Conservation (phyloP, 2,113 vertebrate species). For the Bos indicus region DNA sequence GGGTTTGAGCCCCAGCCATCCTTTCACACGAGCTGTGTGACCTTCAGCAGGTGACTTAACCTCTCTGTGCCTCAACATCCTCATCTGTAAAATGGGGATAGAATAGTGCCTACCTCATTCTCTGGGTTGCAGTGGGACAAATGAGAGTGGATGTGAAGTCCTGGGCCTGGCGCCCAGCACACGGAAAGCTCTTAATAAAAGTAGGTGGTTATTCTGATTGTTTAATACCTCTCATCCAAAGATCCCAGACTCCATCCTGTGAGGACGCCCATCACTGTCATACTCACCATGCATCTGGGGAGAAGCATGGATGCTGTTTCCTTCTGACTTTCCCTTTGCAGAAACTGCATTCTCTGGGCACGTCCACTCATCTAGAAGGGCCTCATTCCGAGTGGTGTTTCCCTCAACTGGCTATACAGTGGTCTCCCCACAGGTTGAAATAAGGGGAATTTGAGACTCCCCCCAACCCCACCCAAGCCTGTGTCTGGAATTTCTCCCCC, state of each 20-base stretch:
- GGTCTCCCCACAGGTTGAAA: neutral
- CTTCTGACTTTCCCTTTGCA: neutral
- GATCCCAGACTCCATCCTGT: neutral
- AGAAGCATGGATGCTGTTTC: neutral
- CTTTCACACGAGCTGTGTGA: neutral
- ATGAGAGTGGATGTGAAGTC: neutral
- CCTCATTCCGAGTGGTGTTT: too few relatives aligned
- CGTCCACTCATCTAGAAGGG: neutral
- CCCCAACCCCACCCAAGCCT: neutral
- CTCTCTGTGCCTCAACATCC: conserved; percentile 52
- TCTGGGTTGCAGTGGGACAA: neutral
- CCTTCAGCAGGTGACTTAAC: neutral
- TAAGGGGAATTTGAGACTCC: neutral
- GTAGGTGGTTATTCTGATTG: neutral
- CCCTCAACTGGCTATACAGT: neutral
- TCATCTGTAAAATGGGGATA: conserved; percentile 46
- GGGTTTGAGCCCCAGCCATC: neutral
- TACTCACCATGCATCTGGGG: neutral
- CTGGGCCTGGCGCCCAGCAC: neutral
- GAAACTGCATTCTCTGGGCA: neutral
- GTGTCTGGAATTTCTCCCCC: neutral
- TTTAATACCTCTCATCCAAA: neutral
- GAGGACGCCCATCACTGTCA: neutral
- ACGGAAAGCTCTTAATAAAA: neutral
- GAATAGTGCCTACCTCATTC: conserved; percentile 59